Percentiles rank a stretch among this genome's conserved stretches.
phyloP scores from a whole-genome alignment of 2,888 invertebrate genomes.

The Chelonus formosanus region DNA sequence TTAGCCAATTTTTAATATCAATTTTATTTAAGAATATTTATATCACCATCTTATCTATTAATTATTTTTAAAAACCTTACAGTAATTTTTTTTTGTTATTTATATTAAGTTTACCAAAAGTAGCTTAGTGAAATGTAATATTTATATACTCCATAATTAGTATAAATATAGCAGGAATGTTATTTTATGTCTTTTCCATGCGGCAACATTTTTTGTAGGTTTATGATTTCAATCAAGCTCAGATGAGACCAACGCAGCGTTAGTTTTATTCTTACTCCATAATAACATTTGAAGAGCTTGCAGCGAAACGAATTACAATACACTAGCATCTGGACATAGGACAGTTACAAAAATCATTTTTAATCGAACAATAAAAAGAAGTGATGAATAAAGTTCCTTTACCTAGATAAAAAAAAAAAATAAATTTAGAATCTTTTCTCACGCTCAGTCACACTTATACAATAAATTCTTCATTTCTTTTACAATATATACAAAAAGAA shows the following conservation, averaged over 20 bases:
- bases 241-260: slow-evolving; percentile 22
- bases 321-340: neutral
- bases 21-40: too few species aligned
- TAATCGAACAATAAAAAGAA: slow-evolving; percentile 1
- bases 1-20: too few species aligned
- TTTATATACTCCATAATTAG: too few species aligned
- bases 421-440: slow-evolving; percentile 31
- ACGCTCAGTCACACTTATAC: slow-evolving; percentile 35
- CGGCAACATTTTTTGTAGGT: slow-evolving; percentile 5
- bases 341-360: slow-evolving; percentile 13
- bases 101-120: too few species aligned
- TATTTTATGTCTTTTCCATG: neutral
- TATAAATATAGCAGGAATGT: too few species aligned
- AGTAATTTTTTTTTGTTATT: too few species aligned
- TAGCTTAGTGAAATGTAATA: too few species aligned
- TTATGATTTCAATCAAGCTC: slow-evolving; percentile 18
- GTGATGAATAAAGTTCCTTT: slow-evolving; percentile 8
- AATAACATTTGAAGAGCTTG: neutral
- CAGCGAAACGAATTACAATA: too few species aligned
- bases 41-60: too few species aligned
- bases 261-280: neutral
- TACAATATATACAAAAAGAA: slow-evolving; percentile 12
- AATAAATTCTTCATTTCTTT: slow-evolving; percentile 25
- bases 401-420: slow-evolving; percentile 15
- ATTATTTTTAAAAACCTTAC: too few species aligned